Conservation (phyloP, 2,888 invertebrate species). For the Pocota personata region DNA sequence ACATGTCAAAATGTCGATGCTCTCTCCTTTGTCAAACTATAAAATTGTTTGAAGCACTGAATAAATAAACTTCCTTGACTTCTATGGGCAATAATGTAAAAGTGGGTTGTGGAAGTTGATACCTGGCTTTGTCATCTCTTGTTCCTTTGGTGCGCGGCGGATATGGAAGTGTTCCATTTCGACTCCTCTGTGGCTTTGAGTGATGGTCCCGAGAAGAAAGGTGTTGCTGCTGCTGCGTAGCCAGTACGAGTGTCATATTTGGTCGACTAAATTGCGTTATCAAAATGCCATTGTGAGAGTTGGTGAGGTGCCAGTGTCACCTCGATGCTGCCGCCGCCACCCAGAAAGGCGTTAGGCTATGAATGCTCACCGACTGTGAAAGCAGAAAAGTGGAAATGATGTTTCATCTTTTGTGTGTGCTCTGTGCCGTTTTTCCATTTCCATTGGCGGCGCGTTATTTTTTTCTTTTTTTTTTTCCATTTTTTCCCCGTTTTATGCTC, state of each 20-base stretch:
- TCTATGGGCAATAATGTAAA: constrained; percentile 50
- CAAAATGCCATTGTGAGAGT: constrained; percentile 49
- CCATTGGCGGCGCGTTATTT: constrained; percentile 39
- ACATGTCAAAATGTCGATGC: constrained; percentile 29
- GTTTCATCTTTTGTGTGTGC: constrained; percentile 53
- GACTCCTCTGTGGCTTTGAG: constrained; percentile 26
- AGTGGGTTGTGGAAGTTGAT: constrained; percentile 51
- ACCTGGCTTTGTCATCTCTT: constrained; percentile 7
- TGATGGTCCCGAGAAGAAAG: constrained; percentile 41
- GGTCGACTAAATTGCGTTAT: constrained; percentile 64
- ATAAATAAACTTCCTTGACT: constrained; percentile 44
- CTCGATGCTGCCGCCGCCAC: constrained; percentile 1
- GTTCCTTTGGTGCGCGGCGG: constrained; percentile 5
- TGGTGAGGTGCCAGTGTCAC: constrained; percentile 24
- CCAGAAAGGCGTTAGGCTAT: constrained; percentile 29
- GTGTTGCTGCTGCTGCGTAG: constrained; percentile 6
- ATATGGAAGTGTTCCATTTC: constrained; percentile 68
- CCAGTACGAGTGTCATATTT: constrained; percentile 46
- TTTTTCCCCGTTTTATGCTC: constrained; percentile 42
- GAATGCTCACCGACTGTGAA: constrained; percentile 37
- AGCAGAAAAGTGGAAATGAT: constrained; percentile 71
- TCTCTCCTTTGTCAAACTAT: constrained; percentile 49
- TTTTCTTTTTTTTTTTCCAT: constrained; percentile 21
- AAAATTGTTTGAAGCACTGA: constrained; percentile 46
- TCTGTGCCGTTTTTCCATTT: constrained; percentile 44